Evolutionary conservation across 2,113 vertebrate genomes (phyloP), one percentile per base, ranked within the genome.

Genomic region (Microtus richardsoni): DNA sequence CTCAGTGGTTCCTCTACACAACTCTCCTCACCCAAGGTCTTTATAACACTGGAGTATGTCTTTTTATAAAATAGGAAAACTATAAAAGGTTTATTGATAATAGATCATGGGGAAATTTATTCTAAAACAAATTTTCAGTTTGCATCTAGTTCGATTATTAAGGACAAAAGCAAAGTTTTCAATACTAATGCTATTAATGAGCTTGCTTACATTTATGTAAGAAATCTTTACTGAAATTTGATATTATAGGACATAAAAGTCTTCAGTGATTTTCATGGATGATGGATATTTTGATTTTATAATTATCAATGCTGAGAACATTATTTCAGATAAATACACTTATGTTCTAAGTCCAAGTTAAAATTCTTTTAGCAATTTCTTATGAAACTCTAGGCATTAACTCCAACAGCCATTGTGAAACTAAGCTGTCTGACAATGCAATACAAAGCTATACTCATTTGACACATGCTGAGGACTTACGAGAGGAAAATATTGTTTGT

Each of bases 401-500:
- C 47, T 73, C 13, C 33, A 88, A 73, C 21, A 88, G 85, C 68
- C 71, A 19, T 39, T 73, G 49, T 54, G 49, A 73, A 88, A 73
- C 44, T 49, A 39, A 73, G n/a, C 30, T 8, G 28, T 71, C 22
- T 88, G 68, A 88, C 36, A 88, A 88, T 30, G 47, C 68, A 73
- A n/a, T 22, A 5, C 33, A 52, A 88, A 88, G 85, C 66, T 73
- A 88, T 88, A 71, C 47, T 39, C 54, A 88, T 88, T 39, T 88
- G 85, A 36, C 30, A 73, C 68, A 71, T 88, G 47, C 66, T 73
- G 66, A 73, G 85, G 66, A 88, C 26, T 54, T 71, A 73, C 11
- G 7, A 36, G 26, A 54, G 85, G 68, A 73, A 87, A 88, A 88
- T 88, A 88, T 88, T 88, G 47, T 39, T 86, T 87, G 64, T 70